Evolutionary conservation across 1,140 invertebrate species (phyloP).

Genomic region (Akabosia matsudoensis): DNA sequence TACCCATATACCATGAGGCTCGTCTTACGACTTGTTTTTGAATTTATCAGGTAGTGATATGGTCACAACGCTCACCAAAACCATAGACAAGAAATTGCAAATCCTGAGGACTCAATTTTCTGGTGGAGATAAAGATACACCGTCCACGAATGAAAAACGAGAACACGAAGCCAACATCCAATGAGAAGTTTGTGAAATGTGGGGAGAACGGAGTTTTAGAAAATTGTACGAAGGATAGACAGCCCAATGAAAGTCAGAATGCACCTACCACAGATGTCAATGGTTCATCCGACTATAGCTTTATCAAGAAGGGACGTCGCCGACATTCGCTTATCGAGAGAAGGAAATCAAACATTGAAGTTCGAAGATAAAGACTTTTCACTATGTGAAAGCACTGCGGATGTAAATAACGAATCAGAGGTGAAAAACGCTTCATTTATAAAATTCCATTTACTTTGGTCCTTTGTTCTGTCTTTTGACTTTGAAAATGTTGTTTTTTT

Average conservation of each 20-base stretch:
- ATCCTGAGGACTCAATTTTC: constrained; percentile 53
- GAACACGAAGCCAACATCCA: no score
- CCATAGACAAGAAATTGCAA: constrained; percentile 70
- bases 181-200: no score
- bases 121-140: background rate
- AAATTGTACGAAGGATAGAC: no score
- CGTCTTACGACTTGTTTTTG: constrained; percentile 41
- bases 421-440: background rate
- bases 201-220: no score
- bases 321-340: constrained; percentile 10
- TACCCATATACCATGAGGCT: no score
- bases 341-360: background rate
- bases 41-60: constrained; percentile 63
- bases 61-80: constrained; percentile 66
- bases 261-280: no score
- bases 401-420: background rate
- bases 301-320: background rate
- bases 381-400: background rate
- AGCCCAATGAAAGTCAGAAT: no score
- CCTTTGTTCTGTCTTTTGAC: no score
- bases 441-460: no score
- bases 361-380: background rate
- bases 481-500: background rate
- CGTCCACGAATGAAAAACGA: background rate
- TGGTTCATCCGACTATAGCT: no score